These are phyloP conservation scores for Sepiola atlantica DNA, from an alignment of 2,888 invertebrate species.

Conservation along the genomic window DNA sequence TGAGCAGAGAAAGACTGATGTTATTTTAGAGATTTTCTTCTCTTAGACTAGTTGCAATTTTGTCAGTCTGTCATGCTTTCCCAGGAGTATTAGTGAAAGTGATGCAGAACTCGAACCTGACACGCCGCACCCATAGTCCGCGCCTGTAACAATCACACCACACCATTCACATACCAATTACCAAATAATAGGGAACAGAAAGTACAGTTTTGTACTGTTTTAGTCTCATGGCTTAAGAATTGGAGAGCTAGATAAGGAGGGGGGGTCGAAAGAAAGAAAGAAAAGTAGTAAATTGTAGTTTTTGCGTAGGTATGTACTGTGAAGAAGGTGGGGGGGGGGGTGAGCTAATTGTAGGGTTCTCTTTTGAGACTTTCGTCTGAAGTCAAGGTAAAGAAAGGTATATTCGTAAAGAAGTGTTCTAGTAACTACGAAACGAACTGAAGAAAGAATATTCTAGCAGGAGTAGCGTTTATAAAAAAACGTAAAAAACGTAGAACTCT, in stretches of 20 bases:
- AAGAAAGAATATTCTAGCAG: not conserved
- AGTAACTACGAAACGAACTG: not conserved
- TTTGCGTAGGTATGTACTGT: not conserved
- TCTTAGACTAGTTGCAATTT: no score
- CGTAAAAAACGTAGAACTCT: not conserved
- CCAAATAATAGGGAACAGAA: no score
- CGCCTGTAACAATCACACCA: no score
- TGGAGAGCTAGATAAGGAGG: not conserved
- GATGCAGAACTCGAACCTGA: no score
- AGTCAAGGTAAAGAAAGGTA: not conserved
- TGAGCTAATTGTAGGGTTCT: conserved; percentile 1
- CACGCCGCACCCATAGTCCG: no score
- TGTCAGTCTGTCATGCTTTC: no score
- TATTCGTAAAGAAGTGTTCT: not conserved
- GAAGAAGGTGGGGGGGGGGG: not conserved
- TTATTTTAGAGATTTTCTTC: no score
- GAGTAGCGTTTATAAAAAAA: not conserved
- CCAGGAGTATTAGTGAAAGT: no score
- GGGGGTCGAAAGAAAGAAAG: not conserved
- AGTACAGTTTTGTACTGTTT: not conserved
- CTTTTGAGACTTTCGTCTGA: not conserved
- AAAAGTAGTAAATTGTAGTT: not conserved
- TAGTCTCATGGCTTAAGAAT: not conserved
- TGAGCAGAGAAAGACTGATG: no score
- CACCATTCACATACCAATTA: no score